A percentile compares a stretch with the other conserved stretches of the same genome.
Evolutionary conservation across 2,113 vertebrate species (phyloP).

Genomic region (Sitta europaea): DNA sequence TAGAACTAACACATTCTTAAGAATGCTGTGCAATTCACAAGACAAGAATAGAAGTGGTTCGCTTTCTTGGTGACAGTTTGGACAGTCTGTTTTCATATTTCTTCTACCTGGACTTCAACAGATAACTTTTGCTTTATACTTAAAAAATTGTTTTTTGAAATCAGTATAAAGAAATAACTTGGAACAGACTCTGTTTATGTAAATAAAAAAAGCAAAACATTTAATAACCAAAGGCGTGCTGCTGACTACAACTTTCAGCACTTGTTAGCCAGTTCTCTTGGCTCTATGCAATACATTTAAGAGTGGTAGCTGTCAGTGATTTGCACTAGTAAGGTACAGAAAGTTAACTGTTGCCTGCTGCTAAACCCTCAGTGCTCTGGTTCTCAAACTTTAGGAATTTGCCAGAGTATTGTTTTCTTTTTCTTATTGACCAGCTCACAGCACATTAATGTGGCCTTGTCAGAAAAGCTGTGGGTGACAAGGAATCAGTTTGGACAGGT

Average conservation of each 20-base stretch:
- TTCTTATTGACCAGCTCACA: background rate
- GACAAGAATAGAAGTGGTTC: background rate
- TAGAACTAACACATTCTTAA: accelerated
- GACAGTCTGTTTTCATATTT: background rate
- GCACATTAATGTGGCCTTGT: background rate
- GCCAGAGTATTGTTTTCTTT: background rate
- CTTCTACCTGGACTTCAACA: background rate
- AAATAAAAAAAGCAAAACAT: background rate
- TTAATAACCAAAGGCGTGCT: background rate
- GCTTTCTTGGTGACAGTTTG: background rate
- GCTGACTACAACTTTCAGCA: background rate
- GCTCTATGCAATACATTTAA: accelerated
- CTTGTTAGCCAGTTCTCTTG: background rate
- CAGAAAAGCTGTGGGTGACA: background rate
- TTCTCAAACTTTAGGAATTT: background rate
- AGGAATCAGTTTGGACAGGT: background rate
- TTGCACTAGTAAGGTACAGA: background rate
- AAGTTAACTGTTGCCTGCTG: background rate
- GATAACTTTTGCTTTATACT: background rate
- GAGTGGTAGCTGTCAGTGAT: background rate
- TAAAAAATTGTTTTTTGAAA: background rate
- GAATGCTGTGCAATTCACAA: background rate
- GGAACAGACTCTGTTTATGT: accelerated
- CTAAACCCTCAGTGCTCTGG: background rate
- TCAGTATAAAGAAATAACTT: background rate